Base-by-base conservation (phyloP, 2,888 invertebrate genomes). In the Mimas tiliae region DNA sequence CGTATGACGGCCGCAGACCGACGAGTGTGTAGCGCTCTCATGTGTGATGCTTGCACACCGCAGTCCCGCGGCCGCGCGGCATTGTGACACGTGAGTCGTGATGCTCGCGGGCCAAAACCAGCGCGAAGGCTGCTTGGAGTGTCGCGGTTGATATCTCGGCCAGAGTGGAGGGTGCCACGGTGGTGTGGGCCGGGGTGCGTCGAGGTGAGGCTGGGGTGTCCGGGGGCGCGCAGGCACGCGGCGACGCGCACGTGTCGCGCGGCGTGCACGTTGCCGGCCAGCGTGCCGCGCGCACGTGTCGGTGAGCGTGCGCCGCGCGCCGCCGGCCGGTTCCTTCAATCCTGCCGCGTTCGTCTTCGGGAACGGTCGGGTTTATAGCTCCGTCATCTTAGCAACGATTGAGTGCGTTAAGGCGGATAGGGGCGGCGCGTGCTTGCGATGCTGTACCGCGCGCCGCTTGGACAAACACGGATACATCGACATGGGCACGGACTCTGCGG, bases 401-500 rank as follows among this genome's bases (percentile, higher is more conserved):
- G 88, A 89, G 85, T 78, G 80, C 67, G 69, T 79, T 67, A 83
- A 78, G 72, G 74, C 74, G 63, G 74, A 82, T 73, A 83, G 80
- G 84, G 87, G 85, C 89, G 89, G 82, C 88, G 88, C 84, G 70
- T 72, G 79, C 69, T 65, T 73, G 77, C 84, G 74, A 74, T 82
- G 85, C 78, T 78, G 80, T 82, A 80, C 85, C 66, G 73, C 76
- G 65, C 86, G 74, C 62, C 86, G 85, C 58, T 75, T 90, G 78
- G 95, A 95, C 80, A 91, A 90, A 63, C 94, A 94, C 88, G 95
- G 95, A 4, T 95, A 95, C 71, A 92, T 94, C 77, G 94, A 94
- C 71, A 94, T 95, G 94, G 91, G 88, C 72, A 82, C 85, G 69
- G 79, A 87, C 64, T 73, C 80, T 1, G 68, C 74, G 1, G 65